A percentile compares a stretch with the other conserved stretches of the same genome.
These are phyloP conservation scores for Smutsia gigantea DNA, from an alignment of 2,797 vertebrate species.

Conservation along the genomic window DNA sequence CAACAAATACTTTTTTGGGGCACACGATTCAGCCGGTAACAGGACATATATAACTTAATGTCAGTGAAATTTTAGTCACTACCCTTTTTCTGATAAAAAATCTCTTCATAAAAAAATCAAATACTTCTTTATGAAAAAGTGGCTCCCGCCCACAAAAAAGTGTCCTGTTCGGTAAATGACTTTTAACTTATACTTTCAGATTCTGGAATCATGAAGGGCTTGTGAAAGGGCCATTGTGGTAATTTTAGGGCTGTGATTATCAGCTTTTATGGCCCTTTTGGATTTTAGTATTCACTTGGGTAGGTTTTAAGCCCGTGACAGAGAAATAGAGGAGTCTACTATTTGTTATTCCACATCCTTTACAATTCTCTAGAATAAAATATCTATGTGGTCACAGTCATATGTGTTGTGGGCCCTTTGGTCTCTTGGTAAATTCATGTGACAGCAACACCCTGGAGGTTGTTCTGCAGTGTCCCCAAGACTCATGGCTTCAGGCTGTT, in stretches of 20 bases:
- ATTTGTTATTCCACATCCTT: background rate
- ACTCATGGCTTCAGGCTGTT: background rate
- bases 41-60: background rate
- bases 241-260: background rate
- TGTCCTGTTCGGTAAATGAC: background rate
- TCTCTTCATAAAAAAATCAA: background rate
- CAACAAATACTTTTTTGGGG: background rate
- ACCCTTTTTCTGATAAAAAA: background rate
- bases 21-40: background rate
- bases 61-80: background rate
- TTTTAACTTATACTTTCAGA: background rate
- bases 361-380: background rate
- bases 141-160: accelerated
- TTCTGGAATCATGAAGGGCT: background rate
- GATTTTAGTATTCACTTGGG: background rate
- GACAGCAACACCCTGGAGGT: background rate
- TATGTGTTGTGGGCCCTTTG: background rate
- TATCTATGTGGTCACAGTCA: background rate
- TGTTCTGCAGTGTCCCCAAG: background rate
- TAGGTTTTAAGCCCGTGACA: background rate
- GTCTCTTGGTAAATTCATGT: background rate
- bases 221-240: background rate
- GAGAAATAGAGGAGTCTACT: background rate
- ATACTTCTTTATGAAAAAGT: background rate
- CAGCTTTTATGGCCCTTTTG: background rate